phyloP scores from a whole-genome alignment of 2,888 invertebrate species.

The Baccha elongata region DNA sequence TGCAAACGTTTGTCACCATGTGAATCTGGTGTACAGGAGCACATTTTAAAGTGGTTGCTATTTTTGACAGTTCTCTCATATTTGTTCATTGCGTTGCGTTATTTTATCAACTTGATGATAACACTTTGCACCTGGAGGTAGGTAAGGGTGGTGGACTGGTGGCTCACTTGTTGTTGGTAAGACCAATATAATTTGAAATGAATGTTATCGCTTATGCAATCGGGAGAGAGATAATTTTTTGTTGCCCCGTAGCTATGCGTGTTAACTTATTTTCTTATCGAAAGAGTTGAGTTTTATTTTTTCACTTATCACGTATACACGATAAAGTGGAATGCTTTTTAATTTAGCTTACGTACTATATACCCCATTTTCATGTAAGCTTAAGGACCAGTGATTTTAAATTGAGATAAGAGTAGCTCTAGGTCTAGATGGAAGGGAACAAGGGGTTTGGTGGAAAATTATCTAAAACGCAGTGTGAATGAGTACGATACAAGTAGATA shows the following conservation, averaged over 20 bases:
- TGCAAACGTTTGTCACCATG: conserved; percentile 21
- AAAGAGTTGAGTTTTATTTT: conserved; percentile 26
- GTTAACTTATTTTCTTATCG: conserved; percentile 30
- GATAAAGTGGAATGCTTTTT: conserved; percentile 5
- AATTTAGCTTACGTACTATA: conserved; percentile 1
- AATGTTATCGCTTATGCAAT: conserved; percentile 53
- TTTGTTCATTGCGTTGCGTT: neutral
- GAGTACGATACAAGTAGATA: conserved; percentile 42
- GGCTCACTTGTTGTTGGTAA: conserved; percentile 11
- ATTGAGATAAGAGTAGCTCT: conserved; percentile 39
- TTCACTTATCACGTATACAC: conserved; percentile 28
- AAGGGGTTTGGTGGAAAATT: neutral
- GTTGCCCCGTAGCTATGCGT: conserved; percentile 16
- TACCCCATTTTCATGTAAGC: conserved; percentile 27
- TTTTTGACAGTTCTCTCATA: conserved; percentile 30
- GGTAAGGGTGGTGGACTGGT: conserved; percentile 36
- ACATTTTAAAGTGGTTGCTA: conserved; percentile 55
- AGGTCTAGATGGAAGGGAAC: neutral
- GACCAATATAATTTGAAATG: conserved; percentile 32
- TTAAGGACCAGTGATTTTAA: conserved; percentile 46
- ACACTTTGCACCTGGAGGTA: conserved; percentile 41
- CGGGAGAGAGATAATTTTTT: neutral
- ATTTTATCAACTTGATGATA: conserved; percentile 44
- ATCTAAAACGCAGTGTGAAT: conserved; percentile 29
- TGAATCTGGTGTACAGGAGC: conserved; percentile 18